Base-by-base conservation (phyloP, 37 sponge, comb jelly and placozoan genomes). In the Cliona cf. orientalis region DNA sequence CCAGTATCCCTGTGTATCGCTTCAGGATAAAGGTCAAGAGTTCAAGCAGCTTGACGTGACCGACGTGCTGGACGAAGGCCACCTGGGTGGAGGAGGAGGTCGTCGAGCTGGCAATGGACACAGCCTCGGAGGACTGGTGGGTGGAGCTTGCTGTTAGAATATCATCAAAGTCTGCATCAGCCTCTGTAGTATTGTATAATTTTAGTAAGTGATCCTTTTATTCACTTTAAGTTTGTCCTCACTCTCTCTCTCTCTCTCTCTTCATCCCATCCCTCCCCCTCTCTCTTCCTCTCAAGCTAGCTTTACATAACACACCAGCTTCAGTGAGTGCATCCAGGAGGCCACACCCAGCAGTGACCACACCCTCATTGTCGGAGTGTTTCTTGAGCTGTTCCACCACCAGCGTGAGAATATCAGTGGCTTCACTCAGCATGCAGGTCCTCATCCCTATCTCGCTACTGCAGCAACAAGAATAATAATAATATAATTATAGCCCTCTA, bases 281-380 rank as follows among this genome's bases (percentile, higher is more conserved):
- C n/a, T n/a, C n/a, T n/a, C n/a, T n/a, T n/a, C n/a, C 56, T 26
- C 28, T 63, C 17, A n/a, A 23, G 7, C 22, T 63, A 63, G 11
- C 7, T 63, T 19, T 9, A 25, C 65, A 25, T 63, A 37, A 71
- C 66, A 41, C 32, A 80, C 81, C 60, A 41, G 70, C 32, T 2
- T 9, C 14, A 3, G 25, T 25, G 14, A 70, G 81, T 36, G 71
- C 67, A 2, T 78, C 67, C 21, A 78, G 22, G 12, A 78, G 67
- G 0, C 79, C 79, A 11, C 64, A 42, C 1, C 35, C 79, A 6
- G 79, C 79, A 14, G 79, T 6, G 23, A 66, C 43, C 34, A 78
- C 67, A 22, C 26, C 53, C 44, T 78, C 67, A 28, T 78, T 22
- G 21, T 41, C 45, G 3, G 5, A 4, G n/a, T n/a, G 23, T 23